Evolutionary conservation across 2,888 invertebrate species (phyloP), one percentile per base, ranked within the genome.

Genomic region (Zele albiditarsus): DNA sequence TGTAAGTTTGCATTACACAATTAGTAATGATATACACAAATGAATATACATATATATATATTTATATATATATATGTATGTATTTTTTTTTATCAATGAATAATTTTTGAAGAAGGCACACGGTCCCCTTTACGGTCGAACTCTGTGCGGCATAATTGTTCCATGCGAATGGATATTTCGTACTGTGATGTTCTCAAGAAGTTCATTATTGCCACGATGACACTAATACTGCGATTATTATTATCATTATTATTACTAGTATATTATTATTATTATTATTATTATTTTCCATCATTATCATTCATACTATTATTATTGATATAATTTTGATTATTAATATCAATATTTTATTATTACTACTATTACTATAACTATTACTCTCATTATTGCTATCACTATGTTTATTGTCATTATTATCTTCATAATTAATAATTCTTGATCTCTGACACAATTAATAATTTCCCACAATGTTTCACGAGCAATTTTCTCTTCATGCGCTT

Each of bases 61-160:
- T n/a, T n/a, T 71, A 66, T 70, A 67, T 71, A 63, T 75, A 69
- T 68, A 75, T 53, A 53, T 53, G 46, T 20, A 23, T 53, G n/a
- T n/a, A n/a, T 14, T 53, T n/a, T 53, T 53, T 20, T n/a, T 71
- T 63, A 60, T 75, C 71, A 57, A 73, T 75, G n/a, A 28, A 27
- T 60, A 62, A 38, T 60, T 63, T 65, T 67, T 75, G 25, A 79
- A 77, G 88, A 89, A 89, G 89, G 85, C 89, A 89, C 88, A 84
- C 89, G 88, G 88, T 89, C 88, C 88, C 89, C 89, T 88, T 89
- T 89, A 89, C 89, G 84, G 82, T 83, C 78, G 87, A 88, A 89
- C 88, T 87, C 86, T 81, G 85, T 83, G 82, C 86, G 86, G 80
- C 81, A 84, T 87, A 87, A 82, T 86, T 80, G 80, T 82, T 84